Percentiles rank a stretch among this genome's conserved stretches.
phyloP scores from a whole-genome alignment of 2,888 invertebrate genomes.

The Taphrorychus bicolor region DNA sequence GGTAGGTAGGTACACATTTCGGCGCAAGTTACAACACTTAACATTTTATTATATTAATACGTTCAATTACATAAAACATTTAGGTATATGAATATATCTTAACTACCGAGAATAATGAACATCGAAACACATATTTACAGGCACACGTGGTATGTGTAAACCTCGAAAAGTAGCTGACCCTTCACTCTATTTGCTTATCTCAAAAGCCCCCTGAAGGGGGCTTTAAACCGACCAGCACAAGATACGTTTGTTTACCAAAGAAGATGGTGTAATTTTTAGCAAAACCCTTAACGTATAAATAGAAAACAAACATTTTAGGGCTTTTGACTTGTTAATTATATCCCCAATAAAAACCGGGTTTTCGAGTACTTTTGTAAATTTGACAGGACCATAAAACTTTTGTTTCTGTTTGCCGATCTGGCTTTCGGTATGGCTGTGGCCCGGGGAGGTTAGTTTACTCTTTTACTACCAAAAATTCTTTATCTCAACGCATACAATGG shows the following conservation, averaged over 20 bases:
- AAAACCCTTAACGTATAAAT: constrained; percentile 34
- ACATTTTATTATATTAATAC: neutral
- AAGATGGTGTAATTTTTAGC: constrained; percentile 41
- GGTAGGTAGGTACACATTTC: no score
- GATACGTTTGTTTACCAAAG: constrained; percentile 31
- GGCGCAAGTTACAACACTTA: constrained; percentile 20
- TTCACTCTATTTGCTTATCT: constrained; percentile 20
- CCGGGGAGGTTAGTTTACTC: constrained; percentile 24
- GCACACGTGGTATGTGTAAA: neutral
- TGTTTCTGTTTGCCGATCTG: constrained; percentile 37
- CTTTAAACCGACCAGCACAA: neutral
- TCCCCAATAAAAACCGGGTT: constrained; percentile 38
- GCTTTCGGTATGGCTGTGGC: constrained; percentile 24
- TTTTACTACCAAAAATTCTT: constrained; percentile 37
- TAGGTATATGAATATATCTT: constrained; percentile 5
- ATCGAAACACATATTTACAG: neutral
- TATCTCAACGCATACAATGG: constrained; percentile 33
- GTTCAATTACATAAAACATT: constrained; percentile 8
- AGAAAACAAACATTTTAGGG: constrained; percentile 36
- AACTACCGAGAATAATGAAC: neutral
- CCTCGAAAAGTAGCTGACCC: constrained; percentile 7
- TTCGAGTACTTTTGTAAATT: constrained; percentile 40
- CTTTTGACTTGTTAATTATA: constrained; percentile 39
- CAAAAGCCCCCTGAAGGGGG: neutral
- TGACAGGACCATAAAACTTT: constrained; percentile 36